Conservation (phyloP, 2,888 invertebrate genomes). For the Pyrrhosoma nymphula region DNA sequence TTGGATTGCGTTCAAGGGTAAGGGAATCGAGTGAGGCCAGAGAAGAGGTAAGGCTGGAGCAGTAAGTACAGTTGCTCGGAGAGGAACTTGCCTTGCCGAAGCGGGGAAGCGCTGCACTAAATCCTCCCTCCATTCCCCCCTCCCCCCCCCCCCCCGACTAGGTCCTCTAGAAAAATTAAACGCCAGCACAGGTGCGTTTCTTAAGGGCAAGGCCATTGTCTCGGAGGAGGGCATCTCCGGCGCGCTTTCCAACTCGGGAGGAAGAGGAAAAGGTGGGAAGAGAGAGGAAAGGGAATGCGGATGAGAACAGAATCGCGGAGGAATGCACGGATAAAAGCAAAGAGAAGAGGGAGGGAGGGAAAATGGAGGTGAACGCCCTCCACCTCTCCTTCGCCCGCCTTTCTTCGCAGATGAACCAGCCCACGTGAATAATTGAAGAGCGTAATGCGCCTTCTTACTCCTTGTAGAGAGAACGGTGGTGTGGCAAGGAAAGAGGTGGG, state of each 20-base stretch:
- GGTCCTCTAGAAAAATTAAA: not conserved
- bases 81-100: not conserved
- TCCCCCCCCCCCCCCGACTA: not conserved
- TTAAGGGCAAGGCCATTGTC: not conserved
- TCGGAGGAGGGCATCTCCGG: not conserved
- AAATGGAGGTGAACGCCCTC: not conserved
- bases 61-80: not conserved
- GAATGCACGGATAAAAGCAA: too few species aligned
- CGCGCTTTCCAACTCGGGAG: not conserved
- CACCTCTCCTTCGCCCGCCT: not conserved
- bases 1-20: too few species aligned
- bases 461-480: not conserved
- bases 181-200: not conserved
- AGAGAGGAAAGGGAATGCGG: not conserved
- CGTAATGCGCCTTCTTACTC: not conserved
- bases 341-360: not conserved
- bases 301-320: not conserved
- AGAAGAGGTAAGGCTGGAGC: not conserved
- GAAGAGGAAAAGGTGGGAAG: not conserved
- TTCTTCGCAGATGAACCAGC: not conserved
- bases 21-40: too few species aligned
- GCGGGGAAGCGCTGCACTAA: not conserved
- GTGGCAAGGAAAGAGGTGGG: not conserved
- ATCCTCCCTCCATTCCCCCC: not conserved
- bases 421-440: constrained; percentile 22